Base-by-base conservation (phyloP, 2,113 vertebrate genomes). In the Neofelis nebulosa region DNA sequence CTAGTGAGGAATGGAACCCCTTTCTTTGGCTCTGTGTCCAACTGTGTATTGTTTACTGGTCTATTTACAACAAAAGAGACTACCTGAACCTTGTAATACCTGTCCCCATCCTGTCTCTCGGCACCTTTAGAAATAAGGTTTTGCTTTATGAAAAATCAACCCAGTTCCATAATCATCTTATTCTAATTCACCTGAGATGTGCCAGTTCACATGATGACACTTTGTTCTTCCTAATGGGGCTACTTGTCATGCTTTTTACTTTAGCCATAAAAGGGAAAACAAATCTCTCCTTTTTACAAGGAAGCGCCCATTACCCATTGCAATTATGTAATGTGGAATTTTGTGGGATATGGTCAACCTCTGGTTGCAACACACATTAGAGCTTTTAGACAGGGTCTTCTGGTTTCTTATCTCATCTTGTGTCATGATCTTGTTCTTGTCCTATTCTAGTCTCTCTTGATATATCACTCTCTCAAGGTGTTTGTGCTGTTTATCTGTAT, bases 361-460 rank as follows among this genome's bases (percentile, higher is more conserved):
- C 38, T 88, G n/a, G n/a, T 69, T 84, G 76, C 81, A 89, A 48
- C 33, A 63, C 31, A 14, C 13, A 18, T 36, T 33, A 45, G 41
- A 95, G 36, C 57, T 36, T 79, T 27, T 29, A 74, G 74, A 87
- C 9, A 61, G 10, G 15, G 13, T 78, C 79, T 84, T 38, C 50
- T 69, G 41, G 41, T 29, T 80, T 79, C 79, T 87, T 95, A 65
- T 94, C 61, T 83, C 76, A 41, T 78, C 7, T 57, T 66, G 74
- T 19, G 90, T 83, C 48, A 33, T 8, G 36, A 52, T 50, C 85
- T 41, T 48, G 11, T 52, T 74, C 19, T 29, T 76, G 21, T 18
- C 41, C 11, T 82, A 21, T 61, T 93, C 88, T 50, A 21, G n/a
- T 78, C 55, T 92, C 79, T 66, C 7, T 66, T 36, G 61, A 45